phyloP scores from a whole-genome alignment of 2,888 invertebrate species.

The Dryobotodes eremita region DNA sequence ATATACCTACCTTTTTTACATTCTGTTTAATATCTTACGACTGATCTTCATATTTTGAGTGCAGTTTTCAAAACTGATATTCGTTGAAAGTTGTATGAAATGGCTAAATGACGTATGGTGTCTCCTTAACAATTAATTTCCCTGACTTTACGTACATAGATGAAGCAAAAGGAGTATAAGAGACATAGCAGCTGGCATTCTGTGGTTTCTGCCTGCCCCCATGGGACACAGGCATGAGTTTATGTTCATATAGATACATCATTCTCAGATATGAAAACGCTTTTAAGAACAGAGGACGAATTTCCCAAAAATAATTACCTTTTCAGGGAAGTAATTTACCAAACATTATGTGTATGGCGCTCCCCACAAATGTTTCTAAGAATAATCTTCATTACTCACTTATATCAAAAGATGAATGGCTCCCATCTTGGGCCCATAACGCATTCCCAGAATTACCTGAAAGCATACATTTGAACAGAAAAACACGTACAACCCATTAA shows the following conservation, averaged over 20 bases:
- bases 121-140: background rate
- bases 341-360: background rate
- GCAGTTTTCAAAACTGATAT: no score
- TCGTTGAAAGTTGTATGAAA: no score
- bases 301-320: background rate
- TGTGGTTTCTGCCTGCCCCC: background rate
- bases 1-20: no score
- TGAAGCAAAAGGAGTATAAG: background rate
- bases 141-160: background rate
- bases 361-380: background rate
- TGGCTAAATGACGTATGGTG: no score
- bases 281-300: background rate
- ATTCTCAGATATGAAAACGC: background rate
- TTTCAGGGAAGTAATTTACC: conserved; percentile 4
- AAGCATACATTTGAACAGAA: conserved; percentile 24
- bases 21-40: no score
- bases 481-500: conserved; percentile 47
- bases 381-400: conserved; percentile 32
- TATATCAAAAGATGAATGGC: conserved; percentile 32
- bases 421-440: background rate
- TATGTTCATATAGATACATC: background rate
- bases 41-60: no score
- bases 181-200: background rate
- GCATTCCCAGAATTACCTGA: conserved; percentile 19
- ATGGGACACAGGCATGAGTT: background rate